phyloP scores from a whole-genome alignment of 2,113 vertebrate species.

The Pan paniscus region DNA sequence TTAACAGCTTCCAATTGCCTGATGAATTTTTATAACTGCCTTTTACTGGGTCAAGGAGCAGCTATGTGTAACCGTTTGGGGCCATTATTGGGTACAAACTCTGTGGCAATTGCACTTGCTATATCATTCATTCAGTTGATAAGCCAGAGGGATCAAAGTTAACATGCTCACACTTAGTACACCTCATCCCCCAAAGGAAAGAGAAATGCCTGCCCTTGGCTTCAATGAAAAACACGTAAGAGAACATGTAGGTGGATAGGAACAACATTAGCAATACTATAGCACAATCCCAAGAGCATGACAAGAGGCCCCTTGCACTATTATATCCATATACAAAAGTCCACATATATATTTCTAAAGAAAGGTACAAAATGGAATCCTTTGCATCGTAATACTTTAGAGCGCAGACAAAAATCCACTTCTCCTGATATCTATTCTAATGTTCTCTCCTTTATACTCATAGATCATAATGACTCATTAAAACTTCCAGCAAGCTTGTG shows the following conservation, averaged over 20 bases:
- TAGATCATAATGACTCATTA: background rate
- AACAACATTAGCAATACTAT: background rate
- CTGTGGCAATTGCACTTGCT: slow-evolving; percentile 34
- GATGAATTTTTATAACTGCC: slow-evolving; percentile 50
- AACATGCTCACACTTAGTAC: background rate
- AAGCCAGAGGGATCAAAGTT: slow-evolving; percentile 40
- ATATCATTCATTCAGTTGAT: slow-evolving; percentile 49
- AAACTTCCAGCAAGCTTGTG: background rate
- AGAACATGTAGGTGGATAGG: background rate
- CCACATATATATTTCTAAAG: background rate
- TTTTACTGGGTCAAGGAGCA: slow-evolving; percentile 59
- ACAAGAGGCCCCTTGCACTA: background rate
- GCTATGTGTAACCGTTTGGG: background rate
- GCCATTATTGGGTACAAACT: slow-evolving; percentile 16
- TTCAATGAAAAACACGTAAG: background rate
- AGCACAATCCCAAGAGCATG: background rate
- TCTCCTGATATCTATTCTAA: background rate
- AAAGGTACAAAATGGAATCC: background rate
- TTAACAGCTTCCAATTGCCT: slow-evolving; percentile 71
- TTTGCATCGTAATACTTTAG: background rate
- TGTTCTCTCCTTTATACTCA: background rate
- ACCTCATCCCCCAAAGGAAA: background rate
- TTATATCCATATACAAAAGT: background rate
- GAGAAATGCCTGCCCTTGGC: background rate
- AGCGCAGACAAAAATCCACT: background rate